These are phyloP conservation scores for Rallus crepitans DNA, from an alignment of 2,797 vertebrate genomes.

Conservation along the genomic window DNA sequence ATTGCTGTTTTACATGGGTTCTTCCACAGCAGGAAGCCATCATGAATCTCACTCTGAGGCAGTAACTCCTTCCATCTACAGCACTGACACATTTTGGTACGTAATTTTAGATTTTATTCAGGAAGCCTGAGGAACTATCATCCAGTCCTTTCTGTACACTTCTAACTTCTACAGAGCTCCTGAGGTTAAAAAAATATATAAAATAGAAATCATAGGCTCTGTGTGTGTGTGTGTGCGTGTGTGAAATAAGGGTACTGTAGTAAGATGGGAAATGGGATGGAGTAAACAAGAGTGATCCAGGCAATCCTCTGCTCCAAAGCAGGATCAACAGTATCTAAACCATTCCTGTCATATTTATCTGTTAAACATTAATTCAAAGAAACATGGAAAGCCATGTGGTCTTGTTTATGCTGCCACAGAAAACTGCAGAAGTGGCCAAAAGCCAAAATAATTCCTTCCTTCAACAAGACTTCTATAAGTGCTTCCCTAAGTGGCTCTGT, in stretches of 20 bases:
- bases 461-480: background rate
- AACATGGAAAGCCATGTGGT: background rate
- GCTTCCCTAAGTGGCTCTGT: background rate
- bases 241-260: background rate
- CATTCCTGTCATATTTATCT: fast-evolving
- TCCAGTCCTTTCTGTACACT: background rate
- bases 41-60: background rate
- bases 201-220: background rate
- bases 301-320: background rate
- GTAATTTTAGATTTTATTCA: background rate
- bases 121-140: background rate
- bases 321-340: background rate
- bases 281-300: background rate
- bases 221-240: too few relatives aligned
- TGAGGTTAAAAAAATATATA: background rate
- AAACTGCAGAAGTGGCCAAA: background rate
- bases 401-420: background rate
- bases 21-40: background rate
- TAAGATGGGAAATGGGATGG: background rate
- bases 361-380: background rate
- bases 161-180: background rate
- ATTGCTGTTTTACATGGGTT: background rate
- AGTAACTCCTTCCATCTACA: background rate
- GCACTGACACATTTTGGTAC: background rate
- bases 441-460: background rate